These are phyloP conservation scores for Myodes glareolus DNA, from an alignment of 2,113 vertebrate genomes.

Conservation along the genomic window DNA sequence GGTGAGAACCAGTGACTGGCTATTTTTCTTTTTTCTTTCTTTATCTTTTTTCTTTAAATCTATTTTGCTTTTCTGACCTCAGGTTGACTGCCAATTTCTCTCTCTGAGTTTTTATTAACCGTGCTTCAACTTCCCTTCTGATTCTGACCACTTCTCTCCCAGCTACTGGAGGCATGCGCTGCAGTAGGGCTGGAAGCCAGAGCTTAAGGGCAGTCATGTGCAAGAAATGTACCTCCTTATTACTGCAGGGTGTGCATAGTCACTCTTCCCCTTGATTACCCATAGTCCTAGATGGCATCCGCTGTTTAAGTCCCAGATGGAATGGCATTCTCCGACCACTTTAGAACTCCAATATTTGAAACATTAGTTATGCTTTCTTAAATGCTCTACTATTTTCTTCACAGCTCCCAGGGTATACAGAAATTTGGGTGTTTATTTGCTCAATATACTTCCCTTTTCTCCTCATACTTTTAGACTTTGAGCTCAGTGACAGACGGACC, in stretches of 20 bases:
- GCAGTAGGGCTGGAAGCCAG: neutral
- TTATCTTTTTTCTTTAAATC: too few relatives aligned
- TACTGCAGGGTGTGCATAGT: neutral
- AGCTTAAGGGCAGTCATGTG: neutral
- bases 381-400: slow-evolving; percentile 28
- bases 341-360: neutral
- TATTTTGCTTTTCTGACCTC: too few relatives aligned
- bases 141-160: slow-evolving; percentile 11
- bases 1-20: too few relatives aligned
- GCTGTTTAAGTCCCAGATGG: neutral
- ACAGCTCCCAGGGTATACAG: neutral
- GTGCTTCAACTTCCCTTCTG: neutral
- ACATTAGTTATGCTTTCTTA: neutral
- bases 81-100: too few relatives aligned
- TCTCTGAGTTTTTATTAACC: too few relatives aligned
- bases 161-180: neutral
- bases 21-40: too few relatives aligned
- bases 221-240: neutral
- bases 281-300: neutral
- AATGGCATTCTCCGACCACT: slow-evolving; percentile 13
- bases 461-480: neutral
- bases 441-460: neutral
- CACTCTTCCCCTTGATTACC: neutral
- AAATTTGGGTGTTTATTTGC: slow-evolving; percentile 6
- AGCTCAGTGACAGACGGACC: neutral